Evolutionary conservation across 2,888 invertebrate species (phyloP), one percentile per base, ranked within the genome.

Genomic region (Acronicta leporina): DNA sequence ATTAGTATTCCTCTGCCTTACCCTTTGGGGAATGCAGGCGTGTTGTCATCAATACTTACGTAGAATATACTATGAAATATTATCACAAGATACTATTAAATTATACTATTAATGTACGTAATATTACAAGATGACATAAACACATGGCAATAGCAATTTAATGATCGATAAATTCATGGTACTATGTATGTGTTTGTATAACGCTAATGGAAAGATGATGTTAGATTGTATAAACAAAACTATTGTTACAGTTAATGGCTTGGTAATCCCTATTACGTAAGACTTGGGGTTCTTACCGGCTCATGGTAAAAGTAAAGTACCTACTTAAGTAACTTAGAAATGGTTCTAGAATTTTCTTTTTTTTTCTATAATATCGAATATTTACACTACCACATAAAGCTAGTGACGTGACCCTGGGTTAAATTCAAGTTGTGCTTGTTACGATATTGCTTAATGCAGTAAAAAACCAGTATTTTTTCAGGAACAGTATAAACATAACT

Each of bases 211-310:
- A 38, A 38, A 38, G 6, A n/a, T 38, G 38, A n/a, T n/a, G 38
- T 38, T 38, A 7, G n/a, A n/a, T 38, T 38, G 8, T 38, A 7
- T n/a, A 38, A 38, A 38, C 38, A 38, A 13, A 38, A 38, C 38
- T 38, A 38, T 38, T 38, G 38, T 38, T 38, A 38, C 38, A 38
- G 38, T 38, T 38, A n/a, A 38, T 38, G 38, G 38, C 38, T 38
- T 38, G n/a, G 38, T 38, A 38, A 38, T 38, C n/a, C 38, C 38
- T 38, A 1, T 38, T n/a, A 38, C 38, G 38, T 38, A 38, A n/a
- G 0, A n/a, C 38, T 38, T 38, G 0, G 7, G 4, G 13, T 35
- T 13, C 35, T 13, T 35, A 35, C 5, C 5, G 11, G 6, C n/a
- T 38, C 5, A 5, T n/a, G 7, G n/a, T n/a, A 5, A 38, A 38